phyloP scores from a whole-genome alignment of 2,113 vertebrate genomes.

The Oncorhynchus tshawytscha region DNA sequence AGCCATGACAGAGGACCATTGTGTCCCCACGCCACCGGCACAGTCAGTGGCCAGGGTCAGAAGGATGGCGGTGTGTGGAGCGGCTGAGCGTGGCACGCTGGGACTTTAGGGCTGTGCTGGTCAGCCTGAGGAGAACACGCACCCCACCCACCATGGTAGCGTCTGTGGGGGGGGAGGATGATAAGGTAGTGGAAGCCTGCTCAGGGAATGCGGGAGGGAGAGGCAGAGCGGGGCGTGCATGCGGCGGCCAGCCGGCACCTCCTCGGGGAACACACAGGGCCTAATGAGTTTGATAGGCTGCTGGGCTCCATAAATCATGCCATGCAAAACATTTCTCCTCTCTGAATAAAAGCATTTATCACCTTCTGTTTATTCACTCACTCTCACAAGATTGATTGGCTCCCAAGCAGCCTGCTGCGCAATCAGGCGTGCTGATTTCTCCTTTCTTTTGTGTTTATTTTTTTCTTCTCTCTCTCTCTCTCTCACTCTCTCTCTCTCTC shows the following conservation, averaged over 20 bases:
- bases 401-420: conserved; percentile 83
- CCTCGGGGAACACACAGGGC: conserved; percentile 90
- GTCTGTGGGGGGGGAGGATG: conserved; percentile 8
- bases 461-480: conserved; percentile 57
- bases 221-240: conserved; percentile 72
- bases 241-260: conserved; percentile 81
- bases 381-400: conserved; percentile 97
- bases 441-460: conserved; percentile 63
- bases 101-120: conserved; percentile 32
- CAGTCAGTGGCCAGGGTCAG: conserved; percentile 30
- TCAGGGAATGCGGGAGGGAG: conserved; percentile 15
- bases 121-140: conserved; percentile 35
- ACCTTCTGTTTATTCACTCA: conserved; percentile 98
- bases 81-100: conserved; percentile 14
- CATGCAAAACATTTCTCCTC: conserved; percentile 99
- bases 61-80: conserved; percentile 25
- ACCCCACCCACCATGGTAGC: conserved; percentile 28
- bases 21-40: conserved; percentile 30
- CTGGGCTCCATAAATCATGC: conserved; percentile 99
- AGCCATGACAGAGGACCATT: conserved; percentile 46
- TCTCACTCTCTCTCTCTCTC: no score
- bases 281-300: conserved; percentile 99
- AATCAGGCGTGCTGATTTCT: conserved; percentile 76
- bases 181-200: conserved; percentile 40
- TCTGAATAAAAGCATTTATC: conserved; percentile 99